A percentile compares a stretch with the other conserved stretches of the same genome.
phyloP scores from a whole-genome alignment of 2,113 vertebrate species.

The Isichthys henryi region DNA sequence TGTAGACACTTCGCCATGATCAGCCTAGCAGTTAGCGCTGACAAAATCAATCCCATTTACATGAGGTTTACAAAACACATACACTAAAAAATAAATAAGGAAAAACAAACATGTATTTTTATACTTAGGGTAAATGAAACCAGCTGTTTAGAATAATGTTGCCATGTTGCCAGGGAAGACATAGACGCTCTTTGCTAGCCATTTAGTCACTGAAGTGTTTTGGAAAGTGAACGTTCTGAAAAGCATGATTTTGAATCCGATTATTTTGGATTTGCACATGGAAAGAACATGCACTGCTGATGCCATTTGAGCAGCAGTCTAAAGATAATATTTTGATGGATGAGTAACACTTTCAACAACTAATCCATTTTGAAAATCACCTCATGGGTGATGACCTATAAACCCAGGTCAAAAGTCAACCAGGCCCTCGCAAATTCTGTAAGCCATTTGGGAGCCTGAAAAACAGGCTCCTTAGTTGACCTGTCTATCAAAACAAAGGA shows the following conservation, averaged over 20 bases:
- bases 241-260: not conserved
- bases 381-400: constrained; percentile 39
- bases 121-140: constrained; percentile 1
- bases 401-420: constrained; percentile 50
- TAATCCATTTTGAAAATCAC: constrained; percentile 28
- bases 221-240: not conserved
- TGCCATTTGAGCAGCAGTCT: constrained; percentile 25
- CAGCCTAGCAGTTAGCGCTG: not conserved
- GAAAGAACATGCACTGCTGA: not conserved
- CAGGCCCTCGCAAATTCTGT: constrained; percentile 44
- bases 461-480: constrained; percentile 40
- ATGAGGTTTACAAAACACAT: not conserved
- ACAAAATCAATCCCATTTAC: not conserved
- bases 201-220: not conserved
- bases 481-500: constrained; percentile 25
- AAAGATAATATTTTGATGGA: constrained; percentile 45
- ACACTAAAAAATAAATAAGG: not conserved
- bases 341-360: constrained; percentile 33
- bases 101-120: constrained; percentile 6
- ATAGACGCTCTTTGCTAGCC: not conserved
- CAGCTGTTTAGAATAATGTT: not conserved
- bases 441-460: constrained; percentile 27
- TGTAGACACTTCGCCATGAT: not conserved
- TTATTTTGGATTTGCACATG: not conserved
- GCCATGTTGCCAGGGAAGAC: not conserved